Evolutionary conservation across 2,888 invertebrate genomes (phyloP).

Genomic region (Tipula confusa): DNA sequence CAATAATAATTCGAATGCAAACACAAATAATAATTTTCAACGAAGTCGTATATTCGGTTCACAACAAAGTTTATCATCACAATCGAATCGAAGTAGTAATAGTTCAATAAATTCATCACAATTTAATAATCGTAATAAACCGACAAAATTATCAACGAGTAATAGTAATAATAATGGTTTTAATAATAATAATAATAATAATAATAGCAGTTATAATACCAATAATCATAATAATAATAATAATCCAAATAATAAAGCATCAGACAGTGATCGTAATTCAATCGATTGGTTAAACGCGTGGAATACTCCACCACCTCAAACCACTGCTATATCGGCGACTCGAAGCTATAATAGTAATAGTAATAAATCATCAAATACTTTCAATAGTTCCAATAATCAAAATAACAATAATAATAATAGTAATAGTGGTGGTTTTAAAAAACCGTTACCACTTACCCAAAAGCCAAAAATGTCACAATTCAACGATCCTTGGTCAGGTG

Average conservation of each 20-base stretch:
- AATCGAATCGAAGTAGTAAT: constrained; percentile 35
- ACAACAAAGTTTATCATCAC: constrained; percentile 37
- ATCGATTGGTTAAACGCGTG: constrained; percentile 38
- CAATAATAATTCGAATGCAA: constrained; percentile 33
- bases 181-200: constrained; percentile 26
- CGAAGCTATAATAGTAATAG: constrained; percentile 31
- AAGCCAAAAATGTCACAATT: constrained; percentile 29
- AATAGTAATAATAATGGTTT: constrained; percentile 32
- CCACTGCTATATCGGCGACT: constrained; percentile 27
- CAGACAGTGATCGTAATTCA: constrained; percentile 33
- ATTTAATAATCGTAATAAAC: constrained; percentile 30
- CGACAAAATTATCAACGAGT: constrained; percentile 29
- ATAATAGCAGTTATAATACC: constrained; percentile 20
- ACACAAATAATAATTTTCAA: constrained; percentile 35
- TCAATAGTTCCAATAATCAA: neutral
- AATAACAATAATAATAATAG: neutral
- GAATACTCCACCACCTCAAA: constrained; percentile 37
- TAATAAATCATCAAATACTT: constrained; percentile 33
- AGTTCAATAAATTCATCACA: constrained; percentile 33
- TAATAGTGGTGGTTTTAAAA: neutral
- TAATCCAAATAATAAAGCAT: neutral
- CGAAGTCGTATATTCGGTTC: constrained; percentile 38
- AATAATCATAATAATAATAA: neutral
- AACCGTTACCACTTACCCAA: neutral
- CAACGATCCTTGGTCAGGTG: constrained; percentile 39